phyloP scores from a whole-genome alignment of 2,113 vertebrate genomes.

The Empidonax alnorum region DNA sequence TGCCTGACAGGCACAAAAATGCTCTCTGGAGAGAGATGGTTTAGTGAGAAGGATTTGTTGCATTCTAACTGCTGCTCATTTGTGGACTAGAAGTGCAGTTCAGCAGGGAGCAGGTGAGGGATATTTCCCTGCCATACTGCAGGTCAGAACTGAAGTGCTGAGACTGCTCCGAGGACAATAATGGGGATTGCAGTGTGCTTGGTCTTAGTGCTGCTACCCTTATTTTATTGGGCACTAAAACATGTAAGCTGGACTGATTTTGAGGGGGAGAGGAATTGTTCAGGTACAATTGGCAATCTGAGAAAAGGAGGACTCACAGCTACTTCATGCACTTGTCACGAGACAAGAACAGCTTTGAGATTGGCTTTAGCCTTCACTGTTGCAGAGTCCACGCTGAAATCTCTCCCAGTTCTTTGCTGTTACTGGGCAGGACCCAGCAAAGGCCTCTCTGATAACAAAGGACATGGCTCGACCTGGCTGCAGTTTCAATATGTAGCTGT shows the following conservation, averaged over 20 bases:
- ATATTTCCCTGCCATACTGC: not conserved
- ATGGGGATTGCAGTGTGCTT: not conserved
- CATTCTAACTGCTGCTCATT: not conserved
- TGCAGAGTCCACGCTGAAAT: not conserved
- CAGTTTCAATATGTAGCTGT: not conserved
- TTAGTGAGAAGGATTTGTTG: not conserved
- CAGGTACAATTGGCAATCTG: not conserved
- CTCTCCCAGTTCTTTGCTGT: not conserved
- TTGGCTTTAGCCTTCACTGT: not conserved
- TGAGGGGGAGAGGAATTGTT: not conserved
- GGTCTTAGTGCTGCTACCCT: not conserved
- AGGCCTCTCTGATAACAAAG: not conserved
- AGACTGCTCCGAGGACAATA: not conserved
- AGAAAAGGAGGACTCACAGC: not conserved
- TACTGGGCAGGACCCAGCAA: fast-evolving
- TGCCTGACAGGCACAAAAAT: not conserved
- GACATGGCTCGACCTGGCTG: not conserved
- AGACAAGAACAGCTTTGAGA: not conserved
- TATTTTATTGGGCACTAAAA: not conserved
- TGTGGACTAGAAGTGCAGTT: not conserved
- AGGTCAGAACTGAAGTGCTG: not conserved
- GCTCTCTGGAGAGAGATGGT: not conserved
- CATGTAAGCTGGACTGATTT: not conserved
- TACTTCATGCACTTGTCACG: fast-evolving
- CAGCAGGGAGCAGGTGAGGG: not conserved